Conservation (phyloP, 2,113 vertebrate species). For the Sorex fumeus region DNA sequence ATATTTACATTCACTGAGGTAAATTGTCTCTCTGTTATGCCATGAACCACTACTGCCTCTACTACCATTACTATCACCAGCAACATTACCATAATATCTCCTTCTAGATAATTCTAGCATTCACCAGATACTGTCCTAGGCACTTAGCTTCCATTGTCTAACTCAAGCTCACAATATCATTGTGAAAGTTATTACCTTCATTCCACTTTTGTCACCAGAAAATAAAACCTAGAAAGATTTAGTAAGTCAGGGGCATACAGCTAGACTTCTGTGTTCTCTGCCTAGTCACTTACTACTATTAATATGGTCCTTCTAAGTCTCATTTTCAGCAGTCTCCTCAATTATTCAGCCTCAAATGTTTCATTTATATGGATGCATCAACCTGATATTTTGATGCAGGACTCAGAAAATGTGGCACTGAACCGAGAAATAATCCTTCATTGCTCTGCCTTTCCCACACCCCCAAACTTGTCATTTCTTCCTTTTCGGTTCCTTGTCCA, state of each 20-base stretch:
- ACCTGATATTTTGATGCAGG: neutral
- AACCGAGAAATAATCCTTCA: neutral
- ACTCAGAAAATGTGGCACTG: constrained; percentile 3
- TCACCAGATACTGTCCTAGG: neutral
- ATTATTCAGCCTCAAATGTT: neutral
- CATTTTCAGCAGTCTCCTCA: constrained; percentile 2
- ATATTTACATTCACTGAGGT: neutral
- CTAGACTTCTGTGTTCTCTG: constrained; percentile 26
- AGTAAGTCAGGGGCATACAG: neutral
- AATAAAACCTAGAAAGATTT: neutral
- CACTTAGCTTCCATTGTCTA: neutral
- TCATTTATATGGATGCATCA: neutral
- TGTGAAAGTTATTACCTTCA: neutral
- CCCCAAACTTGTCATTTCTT: neutral
- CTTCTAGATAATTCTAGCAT: neutral
- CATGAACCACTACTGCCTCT: too few species aligned
- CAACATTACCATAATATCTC: rapidly evolving
- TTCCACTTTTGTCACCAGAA: neutral
- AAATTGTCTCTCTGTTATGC: neutral
- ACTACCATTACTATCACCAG: too few species aligned
- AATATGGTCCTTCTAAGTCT: neutral
- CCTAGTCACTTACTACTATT: neutral
- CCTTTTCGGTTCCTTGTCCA: neutral
- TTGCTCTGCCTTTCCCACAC: neutral
- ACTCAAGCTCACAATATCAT: neutral